Evolutionary conservation across 1,140 invertebrate species (phyloP).

Genomic region (Cecropterus lyciades): DNA sequence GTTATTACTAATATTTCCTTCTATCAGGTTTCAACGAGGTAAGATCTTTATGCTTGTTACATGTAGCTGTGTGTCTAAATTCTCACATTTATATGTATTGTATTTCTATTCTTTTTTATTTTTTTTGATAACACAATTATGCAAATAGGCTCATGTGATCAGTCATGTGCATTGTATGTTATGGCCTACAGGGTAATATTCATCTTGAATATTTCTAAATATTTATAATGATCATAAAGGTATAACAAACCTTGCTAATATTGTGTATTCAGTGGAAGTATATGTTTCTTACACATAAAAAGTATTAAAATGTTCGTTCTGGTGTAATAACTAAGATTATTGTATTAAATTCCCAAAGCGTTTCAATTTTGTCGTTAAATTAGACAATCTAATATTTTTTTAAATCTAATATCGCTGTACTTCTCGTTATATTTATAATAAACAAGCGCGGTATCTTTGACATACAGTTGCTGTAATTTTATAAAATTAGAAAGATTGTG

Average conservation of each 20-base stretch:
- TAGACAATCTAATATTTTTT: not conserved
- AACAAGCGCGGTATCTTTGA: conserved; percentile 15
- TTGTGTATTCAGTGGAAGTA: not conserved
- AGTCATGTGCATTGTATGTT: conserved; percentile 10
- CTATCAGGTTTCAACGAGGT: conserved; percentile 53
- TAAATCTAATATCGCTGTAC: not conserved
- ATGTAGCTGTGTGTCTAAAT: conserved; percentile 29
- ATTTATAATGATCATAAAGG: not conserved
- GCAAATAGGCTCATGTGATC: conserved; percentile 20
- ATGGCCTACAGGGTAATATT: not conserved
- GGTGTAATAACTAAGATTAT: conserved; percentile 18
- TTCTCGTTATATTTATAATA: not conserved
- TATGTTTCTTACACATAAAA: conserved; percentile 10
- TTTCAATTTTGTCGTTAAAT: not conserved
- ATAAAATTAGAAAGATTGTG: conserved; percentile 14
- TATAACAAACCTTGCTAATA: not conserved
- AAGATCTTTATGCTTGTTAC: conserved; percentile 43
- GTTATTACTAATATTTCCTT: conserved; percentile 44
- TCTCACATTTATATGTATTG: conserved; percentile 26
- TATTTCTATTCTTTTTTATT: conserved; percentile 9
- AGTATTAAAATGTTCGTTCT: not conserved
- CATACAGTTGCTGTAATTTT: conserved; percentile 5
- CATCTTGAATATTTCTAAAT: no score
- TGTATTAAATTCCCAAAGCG: conserved; percentile 1
- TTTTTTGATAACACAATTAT: not conserved